Evolutionary conservation across 2,888 invertebrate genomes (phyloP).

Genomic region (Sipunculus nudus): DNA sequence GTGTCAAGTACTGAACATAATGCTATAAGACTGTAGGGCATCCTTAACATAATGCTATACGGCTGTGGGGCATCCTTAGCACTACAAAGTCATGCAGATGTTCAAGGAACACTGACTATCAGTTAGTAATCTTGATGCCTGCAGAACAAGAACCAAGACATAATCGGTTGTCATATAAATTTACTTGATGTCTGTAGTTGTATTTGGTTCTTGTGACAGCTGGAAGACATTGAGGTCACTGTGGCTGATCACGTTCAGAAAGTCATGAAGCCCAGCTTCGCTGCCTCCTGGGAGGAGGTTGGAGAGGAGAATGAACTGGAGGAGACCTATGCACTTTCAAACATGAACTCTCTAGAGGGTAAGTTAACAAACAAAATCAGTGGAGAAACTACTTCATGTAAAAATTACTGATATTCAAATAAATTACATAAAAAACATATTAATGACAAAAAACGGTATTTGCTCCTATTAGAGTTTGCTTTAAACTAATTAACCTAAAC

Average conservation of each 20-base stretch:
- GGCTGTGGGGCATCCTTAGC: no score
- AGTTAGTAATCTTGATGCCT: no score
- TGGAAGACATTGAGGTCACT: conserved; percentile 90
- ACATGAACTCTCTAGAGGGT: conserved; percentile 80
- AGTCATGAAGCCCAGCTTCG: conserved; percentile 80
- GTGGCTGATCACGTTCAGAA: conserved; percentile 87
- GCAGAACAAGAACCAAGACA: not conserved
- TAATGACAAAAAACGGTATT: no score
- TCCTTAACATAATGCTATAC: no score
- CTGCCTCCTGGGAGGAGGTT: conserved; percentile 81
- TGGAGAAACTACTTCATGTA: not conserved
- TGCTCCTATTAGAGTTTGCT: no score
- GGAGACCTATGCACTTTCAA: conserved; percentile 90
- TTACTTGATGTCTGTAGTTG: conserved; percentile 16
- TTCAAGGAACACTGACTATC: no score
- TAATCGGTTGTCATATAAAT: not conserved
- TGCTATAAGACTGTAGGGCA: no score
- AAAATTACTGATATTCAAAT: no score
- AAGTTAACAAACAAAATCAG: conserved; percentile 21
- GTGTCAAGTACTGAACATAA: no score
- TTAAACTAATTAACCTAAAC: no score
- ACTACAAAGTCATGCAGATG: no score
- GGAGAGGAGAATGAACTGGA: conserved; percentile 78
- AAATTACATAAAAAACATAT: no score
- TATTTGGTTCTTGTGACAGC: conserved; percentile 68